phyloP scores from a whole-genome alignment of 2,113 vertebrate species.

The Bufo gargarizans region DNA sequence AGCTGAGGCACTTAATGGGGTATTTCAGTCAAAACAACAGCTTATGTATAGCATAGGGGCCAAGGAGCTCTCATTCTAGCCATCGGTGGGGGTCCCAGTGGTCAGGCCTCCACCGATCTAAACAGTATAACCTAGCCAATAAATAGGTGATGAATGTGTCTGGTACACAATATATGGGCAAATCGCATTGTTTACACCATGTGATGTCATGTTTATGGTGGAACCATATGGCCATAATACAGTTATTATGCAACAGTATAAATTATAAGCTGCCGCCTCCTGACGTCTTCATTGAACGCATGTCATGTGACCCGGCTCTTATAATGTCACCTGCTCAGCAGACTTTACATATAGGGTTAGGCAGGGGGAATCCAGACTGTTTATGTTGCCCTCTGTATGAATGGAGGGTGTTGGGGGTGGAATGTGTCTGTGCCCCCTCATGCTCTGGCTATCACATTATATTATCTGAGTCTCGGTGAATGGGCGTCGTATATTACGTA shows the following conservation, averaged over 20 bases:
- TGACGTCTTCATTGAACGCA: neutral
- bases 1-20: too few relatives aligned
- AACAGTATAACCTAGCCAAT: too few relatives aligned
- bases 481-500: neutral
- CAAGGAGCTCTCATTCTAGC: too few relatives aligned
- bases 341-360: neutral
- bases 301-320: neutral
- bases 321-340: neutral
- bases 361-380: neutral
- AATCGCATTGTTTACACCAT: neutral
- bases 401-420: neutral
- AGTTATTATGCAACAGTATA: neutral
- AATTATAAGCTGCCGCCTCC: neutral
- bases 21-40: too few relatives aligned
- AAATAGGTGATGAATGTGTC: too few relatives aligned
- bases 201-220: neutral
- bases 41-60: too few relatives aligned
- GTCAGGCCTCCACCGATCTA: too few relatives aligned
- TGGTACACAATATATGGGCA: neutral
- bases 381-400: constrained; percentile 1
- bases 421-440: neutral
- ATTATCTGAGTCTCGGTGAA: neutral
- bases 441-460: constrained; percentile 31
- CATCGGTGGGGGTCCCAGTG: too few relatives aligned
- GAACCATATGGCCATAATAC: neutral